Evolutionary conservation across 1,140 invertebrate genomes (phyloP).

Genomic region (Pseudomyrmex concolor): DNA sequence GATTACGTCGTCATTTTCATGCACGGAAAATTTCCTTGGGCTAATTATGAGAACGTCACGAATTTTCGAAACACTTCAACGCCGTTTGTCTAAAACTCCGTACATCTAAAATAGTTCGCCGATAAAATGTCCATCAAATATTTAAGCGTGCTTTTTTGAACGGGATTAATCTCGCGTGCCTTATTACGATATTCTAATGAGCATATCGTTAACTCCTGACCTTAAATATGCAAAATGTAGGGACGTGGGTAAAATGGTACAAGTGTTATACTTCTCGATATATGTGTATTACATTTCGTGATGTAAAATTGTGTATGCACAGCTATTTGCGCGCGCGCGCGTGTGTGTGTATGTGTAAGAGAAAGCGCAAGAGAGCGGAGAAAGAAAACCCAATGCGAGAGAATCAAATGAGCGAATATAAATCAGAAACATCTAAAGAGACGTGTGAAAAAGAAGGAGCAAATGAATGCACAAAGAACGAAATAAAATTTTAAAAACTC

Average conservation of each 20-base stretch:
- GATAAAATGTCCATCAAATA: constrained; percentile 15
- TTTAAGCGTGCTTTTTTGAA: background rate
- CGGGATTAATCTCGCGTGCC: constrained; percentile 16
- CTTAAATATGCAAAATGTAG: constrained; percentile 11
- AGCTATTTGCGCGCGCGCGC: too few relatives aligned
- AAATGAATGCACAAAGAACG: background rate
- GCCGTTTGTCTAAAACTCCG: background rate
- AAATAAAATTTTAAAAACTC: constrained; percentile 20
- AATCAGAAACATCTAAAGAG: background rate
- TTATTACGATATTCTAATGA: constrained; percentile 1
- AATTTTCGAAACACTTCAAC: background rate
- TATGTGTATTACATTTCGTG: background rate
- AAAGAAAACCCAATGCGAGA: constrained; percentile 3
- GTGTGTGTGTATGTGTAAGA: background rate
- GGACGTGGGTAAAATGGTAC: too few relatives aligned
- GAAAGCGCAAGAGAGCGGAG: background rate
- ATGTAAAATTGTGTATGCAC: constrained; percentile 8
- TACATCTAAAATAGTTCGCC: background rate
- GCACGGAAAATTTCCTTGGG: too few relatives aligned
- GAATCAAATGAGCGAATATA: background rate
- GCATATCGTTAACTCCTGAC: constrained; percentile 1
- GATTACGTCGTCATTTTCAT: background rate
- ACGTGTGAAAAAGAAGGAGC: background rate
- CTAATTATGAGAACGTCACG: background rate
- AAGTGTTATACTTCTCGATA: background rate